Evolutionary conservation across 1,140 invertebrate species (phyloP).

Genomic region (Laupala kohalensis): DNA sequence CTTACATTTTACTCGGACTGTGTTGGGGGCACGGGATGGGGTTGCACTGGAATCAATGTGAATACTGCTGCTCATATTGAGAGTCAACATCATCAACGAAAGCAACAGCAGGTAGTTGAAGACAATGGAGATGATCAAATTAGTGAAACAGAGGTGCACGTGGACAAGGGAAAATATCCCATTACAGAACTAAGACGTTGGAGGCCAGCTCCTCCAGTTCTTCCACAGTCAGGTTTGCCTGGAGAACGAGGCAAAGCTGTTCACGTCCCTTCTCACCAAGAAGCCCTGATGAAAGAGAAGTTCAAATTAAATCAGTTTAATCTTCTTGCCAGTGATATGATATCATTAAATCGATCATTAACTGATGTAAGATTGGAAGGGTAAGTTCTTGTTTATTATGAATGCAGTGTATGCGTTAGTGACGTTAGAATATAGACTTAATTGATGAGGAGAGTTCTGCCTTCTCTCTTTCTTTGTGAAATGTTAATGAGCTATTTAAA

Average conservation of each 20-base stretch:
- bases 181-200: slow-evolving; percentile 49
- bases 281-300: slow-evolving; percentile 81
- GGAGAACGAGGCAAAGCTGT: slow-evolving; percentile 87
- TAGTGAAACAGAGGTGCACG: slow-evolving; percentile 15
- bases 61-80: slow-evolving; percentile 1
- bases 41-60: slow-evolving; percentile 29
- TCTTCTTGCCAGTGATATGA: slow-evolving; percentile 92
- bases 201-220: slow-evolving; percentile 53
- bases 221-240: slow-evolving; percentile 49
- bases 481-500: too few species aligned
- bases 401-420: too few species aligned
- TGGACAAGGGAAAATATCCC: slow-evolving; percentile 27
- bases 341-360: slow-evolving; percentile 89
- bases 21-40: slow-evolving; percentile 53
- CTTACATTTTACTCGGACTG: slow-evolving; percentile 90
- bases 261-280: slow-evolving; percentile 66
- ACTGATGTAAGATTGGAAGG: slow-evolving; percentile 85
- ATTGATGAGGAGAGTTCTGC: too few species aligned
- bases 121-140: slow-evolving; percentile 19
- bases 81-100: not conserved
- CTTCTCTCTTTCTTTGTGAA: too few species aligned
- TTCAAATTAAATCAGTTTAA: slow-evolving; percentile 99
- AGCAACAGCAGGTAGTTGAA: not conserved
- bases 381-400: slow-evolving; percentile 38
- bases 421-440: too few species aligned